Percentiles rank a stretch among this genome's conserved stretches.
Conservation (phyloP, 2,113 vertebrate genomes). For the Zosterops japonicus region DNA sequence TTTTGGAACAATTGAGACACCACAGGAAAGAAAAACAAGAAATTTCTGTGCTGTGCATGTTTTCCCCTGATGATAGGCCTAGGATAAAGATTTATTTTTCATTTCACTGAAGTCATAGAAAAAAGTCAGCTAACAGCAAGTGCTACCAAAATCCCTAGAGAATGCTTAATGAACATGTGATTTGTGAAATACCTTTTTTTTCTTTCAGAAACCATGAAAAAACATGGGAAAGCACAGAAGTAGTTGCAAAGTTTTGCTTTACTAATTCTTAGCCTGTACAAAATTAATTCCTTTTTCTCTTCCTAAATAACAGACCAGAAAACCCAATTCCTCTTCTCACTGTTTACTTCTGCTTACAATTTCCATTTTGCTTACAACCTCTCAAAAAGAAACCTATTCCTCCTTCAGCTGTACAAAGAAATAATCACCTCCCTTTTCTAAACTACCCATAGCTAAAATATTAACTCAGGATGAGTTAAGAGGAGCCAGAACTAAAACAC, state of each 20-base stretch:
- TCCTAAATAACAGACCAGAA: slow-evolving; percentile 8
- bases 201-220: neutral
- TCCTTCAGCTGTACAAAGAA: neutral
- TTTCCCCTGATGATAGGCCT: neutral
- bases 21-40: neutral
- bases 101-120: neutral
- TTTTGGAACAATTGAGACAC: neutral
- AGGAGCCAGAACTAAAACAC: neutral
- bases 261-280: neutral
- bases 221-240: neutral
- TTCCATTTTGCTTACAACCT: slow-evolving; percentile 12
- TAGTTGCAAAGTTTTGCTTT: neutral
- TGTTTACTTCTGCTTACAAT: slow-evolving; percentile 53
- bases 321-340: slow-evolving; percentile 55
- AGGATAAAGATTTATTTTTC: neutral
- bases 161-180: neutral
- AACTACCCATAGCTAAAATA: neutral
- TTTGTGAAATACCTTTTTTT: neutral
- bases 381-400: neutral
- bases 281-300: slow-evolving; percentile 63
- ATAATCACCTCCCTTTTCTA: neutral
- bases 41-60: neutral
- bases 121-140: neutral
- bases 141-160: neutral
- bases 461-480: neutral